Base-by-base conservation (phyloP, 1,140 invertebrate species). In the Apocrypta bakeri region DNA sequence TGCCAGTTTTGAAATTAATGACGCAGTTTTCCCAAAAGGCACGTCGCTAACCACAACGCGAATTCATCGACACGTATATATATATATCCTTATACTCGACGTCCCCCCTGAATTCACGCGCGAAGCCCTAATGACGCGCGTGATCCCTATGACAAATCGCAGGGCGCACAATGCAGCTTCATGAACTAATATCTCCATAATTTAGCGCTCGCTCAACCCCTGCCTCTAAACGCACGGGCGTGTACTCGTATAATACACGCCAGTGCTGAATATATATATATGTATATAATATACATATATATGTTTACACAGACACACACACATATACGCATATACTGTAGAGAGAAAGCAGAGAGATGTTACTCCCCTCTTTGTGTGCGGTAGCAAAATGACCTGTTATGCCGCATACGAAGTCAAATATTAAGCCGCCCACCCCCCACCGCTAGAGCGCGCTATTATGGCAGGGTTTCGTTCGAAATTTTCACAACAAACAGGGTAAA, bases 71-170 rank as follows among this genome's bases (percentile, higher is more conserved):
- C 48, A 56, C 48, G 61, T n/a, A 25, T 25, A 66, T 66, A 17
- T 8, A 11, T 25, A 25, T n/a, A 61, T n/a, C 11, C 29, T 17
- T 37, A 68, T 25, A 12, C 48, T 69, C 56, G 27, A 66, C 66
- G 29, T 9, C 25, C 24, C 37, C 80, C 29, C 27, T 31, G 12
- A 17, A 61, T 21, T 14, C 11, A 14, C 25, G 21, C 37, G 21
- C 37, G 17, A 56, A 11, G 3, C 48, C 25, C 79, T 76, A 77
- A 82, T 78, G 81, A 83, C 24, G 77, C 24, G 77, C 83, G 84
- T 84, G 86, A 87, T 87, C 84, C 86, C 84, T 63, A 82, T 87
- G 85, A 88, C 87, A 88, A 88, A 88, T 88, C 85, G 85, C 84
- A 85, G 24, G 31, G 72, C 84, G 63, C 84, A 85, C 87, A 86